Evolutionary conservation across 2,113 vertebrate genomes (phyloP).

Genomic region (Brienomyrus brachyistius): DNA sequence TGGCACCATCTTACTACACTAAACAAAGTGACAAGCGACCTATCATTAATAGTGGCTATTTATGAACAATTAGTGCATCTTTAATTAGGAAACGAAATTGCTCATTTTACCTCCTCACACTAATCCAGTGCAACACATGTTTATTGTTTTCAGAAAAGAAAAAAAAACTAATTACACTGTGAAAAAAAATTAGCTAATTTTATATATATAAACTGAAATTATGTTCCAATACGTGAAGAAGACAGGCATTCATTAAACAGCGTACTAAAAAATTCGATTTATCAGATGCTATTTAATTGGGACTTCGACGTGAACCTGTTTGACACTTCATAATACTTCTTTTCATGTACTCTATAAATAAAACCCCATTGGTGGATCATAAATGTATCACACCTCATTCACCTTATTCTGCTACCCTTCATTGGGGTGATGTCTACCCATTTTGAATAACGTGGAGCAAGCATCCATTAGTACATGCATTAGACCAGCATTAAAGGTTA

Average conservation of each 20-base stretch:
- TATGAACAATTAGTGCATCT: slow-evolving; percentile 44
- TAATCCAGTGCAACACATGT: slow-evolving; percentile 33
- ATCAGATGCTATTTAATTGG: slow-evolving; percentile 39
- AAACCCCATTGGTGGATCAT: slow-evolving; percentile 31
- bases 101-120: slow-evolving; percentile 14
- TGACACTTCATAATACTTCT: slow-evolving; percentile 57
- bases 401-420: neutral
- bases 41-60: slow-evolving; percentile 33
- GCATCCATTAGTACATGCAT: neutral
- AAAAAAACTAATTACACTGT: slow-evolving; percentile 40
- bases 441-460: neutral
- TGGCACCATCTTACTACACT: neutral
- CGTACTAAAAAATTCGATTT: slow-evolving; percentile 31
- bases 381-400: neutral
- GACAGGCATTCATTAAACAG: slow-evolving; percentile 41
- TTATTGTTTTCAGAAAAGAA: slow-evolving; percentile 21
- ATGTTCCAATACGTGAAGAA: slow-evolving; percentile 35
- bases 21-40: slow-evolving; percentile 34
- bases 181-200: too few relatives aligned
- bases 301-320: slow-evolving; percentile 41
- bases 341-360: slow-evolving; percentile 44
- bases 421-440: neutral
- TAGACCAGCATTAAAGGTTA: neutral
- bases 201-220: slow-evolving; percentile 32
- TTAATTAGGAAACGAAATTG: slow-evolving; percentile 40